Evolutionary conservation across 2,888 invertebrate species (phyloP).

Genomic region (Blastobasis lacticolella): DNA sequence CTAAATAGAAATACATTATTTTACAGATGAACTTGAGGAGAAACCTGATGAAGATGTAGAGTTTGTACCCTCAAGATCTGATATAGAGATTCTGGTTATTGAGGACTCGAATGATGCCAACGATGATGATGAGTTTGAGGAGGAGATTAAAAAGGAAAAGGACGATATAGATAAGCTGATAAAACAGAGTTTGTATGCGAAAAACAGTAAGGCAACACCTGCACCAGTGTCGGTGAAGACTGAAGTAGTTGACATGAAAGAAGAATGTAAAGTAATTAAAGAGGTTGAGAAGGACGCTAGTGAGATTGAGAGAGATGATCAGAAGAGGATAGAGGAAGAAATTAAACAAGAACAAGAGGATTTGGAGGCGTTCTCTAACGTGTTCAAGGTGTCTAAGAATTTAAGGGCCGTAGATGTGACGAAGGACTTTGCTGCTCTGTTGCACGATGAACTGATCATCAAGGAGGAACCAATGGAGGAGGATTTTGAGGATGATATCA

Average conservation of each 20-base stretch:
- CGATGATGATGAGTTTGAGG: constrained; percentile 1
- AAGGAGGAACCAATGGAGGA: constrained; percentile 6
- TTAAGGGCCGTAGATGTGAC: not conserved
- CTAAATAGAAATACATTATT: too few relatives aligned
- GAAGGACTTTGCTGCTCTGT: not conserved
- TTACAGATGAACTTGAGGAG: not conserved
- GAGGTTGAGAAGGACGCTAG: too few relatives aligned
- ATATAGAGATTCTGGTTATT: not conserved
- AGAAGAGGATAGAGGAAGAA: too few relatives aligned
- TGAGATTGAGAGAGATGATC: too few relatives aligned
- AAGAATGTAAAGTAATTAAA: too few relatives aligned
- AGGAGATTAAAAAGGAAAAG: constrained; percentile 11
- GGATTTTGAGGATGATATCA: not conserved
- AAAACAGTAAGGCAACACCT: too few relatives aligned
- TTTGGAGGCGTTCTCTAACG: not conserved
- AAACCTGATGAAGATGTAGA: not conserved
- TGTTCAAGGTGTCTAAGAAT: constrained; percentile 1
- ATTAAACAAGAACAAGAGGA: too few relatives aligned
- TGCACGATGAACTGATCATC: not conserved
- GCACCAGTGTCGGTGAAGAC: too few relatives aligned
- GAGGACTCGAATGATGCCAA: not conserved
- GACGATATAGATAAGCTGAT: not conserved
- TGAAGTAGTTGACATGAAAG: too few relatives aligned
- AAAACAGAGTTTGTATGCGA: too few relatives aligned
- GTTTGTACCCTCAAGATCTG: not conserved